These are phyloP conservation scores for Drosophila subobscura DNA, from an alignment of 1,140 invertebrate genomes.

Conservation along the genomic window DNA sequence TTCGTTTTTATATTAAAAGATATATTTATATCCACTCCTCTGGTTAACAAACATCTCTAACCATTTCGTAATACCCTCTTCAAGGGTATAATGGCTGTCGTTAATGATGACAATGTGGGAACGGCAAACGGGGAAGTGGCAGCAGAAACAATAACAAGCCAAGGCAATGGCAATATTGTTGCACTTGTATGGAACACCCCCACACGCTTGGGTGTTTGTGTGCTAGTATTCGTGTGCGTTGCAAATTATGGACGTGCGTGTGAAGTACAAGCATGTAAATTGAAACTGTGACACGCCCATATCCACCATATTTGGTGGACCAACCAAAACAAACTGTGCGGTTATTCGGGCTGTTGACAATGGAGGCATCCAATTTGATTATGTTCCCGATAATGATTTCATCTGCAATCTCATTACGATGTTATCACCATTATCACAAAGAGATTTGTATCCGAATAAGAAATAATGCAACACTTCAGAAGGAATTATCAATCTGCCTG, in stretches of 20 bases:
- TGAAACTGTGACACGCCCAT: conserved; percentile 72
- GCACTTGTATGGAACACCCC: conserved; percentile 8
- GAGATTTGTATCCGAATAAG: too few species aligned
- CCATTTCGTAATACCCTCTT: background rate
- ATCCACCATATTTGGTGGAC: conserved; percentile 32
- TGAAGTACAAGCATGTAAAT: conserved; percentile 74
- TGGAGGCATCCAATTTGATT: background rate
- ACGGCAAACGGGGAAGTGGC: conserved; percentile 23
- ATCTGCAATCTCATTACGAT: too few species aligned
- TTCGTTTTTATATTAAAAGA: too few species aligned
- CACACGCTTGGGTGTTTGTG: background rate
- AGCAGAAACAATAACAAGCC: conserved; percentile 18
- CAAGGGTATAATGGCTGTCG: conserved; percentile 25
- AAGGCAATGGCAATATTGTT: conserved; percentile 51
- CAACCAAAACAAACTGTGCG: conserved; percentile 25
- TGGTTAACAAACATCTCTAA: too few species aligned
- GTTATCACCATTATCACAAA: too few species aligned
- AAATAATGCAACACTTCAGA: too few species aligned
- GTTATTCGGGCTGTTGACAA: conserved; percentile 10
- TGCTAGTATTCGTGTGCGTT: conserved; percentile 21
- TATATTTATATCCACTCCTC: too few species aligned
- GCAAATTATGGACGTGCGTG: conserved; percentile 73
- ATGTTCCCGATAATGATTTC: conserved; percentile 15
- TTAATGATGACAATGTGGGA: conserved; percentile 69
- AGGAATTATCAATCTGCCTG: too few species aligned